Evolutionary conservation across 2,113 vertebrate genomes (phyloP), one percentile per base, ranked within the genome.

Genomic region (Hiodon alosoides): DNA sequence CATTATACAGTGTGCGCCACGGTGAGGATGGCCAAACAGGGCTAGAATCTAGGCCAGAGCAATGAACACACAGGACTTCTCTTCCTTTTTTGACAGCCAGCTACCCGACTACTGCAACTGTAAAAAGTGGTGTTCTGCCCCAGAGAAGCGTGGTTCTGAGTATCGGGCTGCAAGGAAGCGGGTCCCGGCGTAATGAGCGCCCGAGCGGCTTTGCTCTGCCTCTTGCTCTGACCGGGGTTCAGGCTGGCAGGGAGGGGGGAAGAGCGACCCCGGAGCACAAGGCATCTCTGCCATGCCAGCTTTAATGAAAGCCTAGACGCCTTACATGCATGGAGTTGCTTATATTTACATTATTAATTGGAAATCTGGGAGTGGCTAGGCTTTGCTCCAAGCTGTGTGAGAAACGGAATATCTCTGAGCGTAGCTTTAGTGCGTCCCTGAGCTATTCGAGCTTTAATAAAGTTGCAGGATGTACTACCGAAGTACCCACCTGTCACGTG

Each of bases 101-200:
- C 11, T 47, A 64, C 72, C 69, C 47, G 50, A 50, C 57, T 60
- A 65, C 51, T 73, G 68, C 76, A 62, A 82, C 74, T 79, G 67
- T 58, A 78, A 77, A 14, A 31, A 55, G 47, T 65, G 13, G 71
- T 51, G 52, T 64, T 75, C 50, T 7, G 50, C 67, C 51, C 51
- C 2, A 8, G 10, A 69, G 31, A 31, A 31, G 31, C 31, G 31
- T 31, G 31, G 31, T 31, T 31, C 31, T 31, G 31, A 31, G 31
- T 31, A 31, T 31, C 31, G 31, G 31, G 31, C 31, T 31, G 31
- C 31, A 31, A 31, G 31, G 31, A 31, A 31, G 31, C 31, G 31
- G 31, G 31, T 31, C 31, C 31, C 31, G 31, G 31, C 31, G 31
- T 31, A 69, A 53, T 69, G 54, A 54, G 51, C 52, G 50, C 14